Evolutionary conservation across 2,888 invertebrate species (phyloP).

Genomic region (Lydus trimaculatus): DNA sequence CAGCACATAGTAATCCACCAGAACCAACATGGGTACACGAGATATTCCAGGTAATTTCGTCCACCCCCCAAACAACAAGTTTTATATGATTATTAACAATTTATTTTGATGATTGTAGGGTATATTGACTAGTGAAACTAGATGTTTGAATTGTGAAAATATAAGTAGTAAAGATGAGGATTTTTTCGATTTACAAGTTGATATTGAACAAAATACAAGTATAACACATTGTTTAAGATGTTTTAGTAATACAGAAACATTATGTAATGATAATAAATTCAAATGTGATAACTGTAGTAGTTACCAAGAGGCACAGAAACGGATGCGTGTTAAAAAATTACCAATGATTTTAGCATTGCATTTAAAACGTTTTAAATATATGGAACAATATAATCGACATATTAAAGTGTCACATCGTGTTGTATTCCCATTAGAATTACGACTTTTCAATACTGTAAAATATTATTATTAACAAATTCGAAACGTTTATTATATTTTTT

Average conservation of each 20-base stretch:
- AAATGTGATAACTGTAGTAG: constrained; percentile 99
- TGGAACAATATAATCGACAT: constrained; percentile 98
- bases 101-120: constrained; percentile 63
- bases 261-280: constrained; percentile 99
- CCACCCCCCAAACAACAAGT: not conserved
- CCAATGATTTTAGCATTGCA: constrained; percentile 98
- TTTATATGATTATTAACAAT: too few relatives aligned
- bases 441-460: constrained; percentile 96
- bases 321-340: constrained; percentile 98
- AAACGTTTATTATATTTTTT: constrained; percentile 13
- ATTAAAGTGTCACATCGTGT: constrained; percentile 99
- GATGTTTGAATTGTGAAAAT: constrained; percentile 99
- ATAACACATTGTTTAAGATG: constrained; percentile 98
- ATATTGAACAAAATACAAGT: constrained; percentile 99
- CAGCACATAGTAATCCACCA: constrained; percentile 63
- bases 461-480: not conserved
- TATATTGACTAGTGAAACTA: constrained; percentile 97
- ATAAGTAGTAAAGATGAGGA: constrained; percentile 99
- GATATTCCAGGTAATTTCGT: constrained; percentile 83
- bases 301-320: constrained; percentile 98
- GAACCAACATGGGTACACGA: constrained; percentile 99
- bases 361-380: constrained; percentile 96
- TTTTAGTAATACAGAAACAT: constrained; percentile 98
- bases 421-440: constrained; percentile 96
- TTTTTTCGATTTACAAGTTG: constrained; percentile 98